Evolutionary conservation across 2,113 vertebrate species (phyloP).

Genomic region (Melozone crissalis): DNA sequence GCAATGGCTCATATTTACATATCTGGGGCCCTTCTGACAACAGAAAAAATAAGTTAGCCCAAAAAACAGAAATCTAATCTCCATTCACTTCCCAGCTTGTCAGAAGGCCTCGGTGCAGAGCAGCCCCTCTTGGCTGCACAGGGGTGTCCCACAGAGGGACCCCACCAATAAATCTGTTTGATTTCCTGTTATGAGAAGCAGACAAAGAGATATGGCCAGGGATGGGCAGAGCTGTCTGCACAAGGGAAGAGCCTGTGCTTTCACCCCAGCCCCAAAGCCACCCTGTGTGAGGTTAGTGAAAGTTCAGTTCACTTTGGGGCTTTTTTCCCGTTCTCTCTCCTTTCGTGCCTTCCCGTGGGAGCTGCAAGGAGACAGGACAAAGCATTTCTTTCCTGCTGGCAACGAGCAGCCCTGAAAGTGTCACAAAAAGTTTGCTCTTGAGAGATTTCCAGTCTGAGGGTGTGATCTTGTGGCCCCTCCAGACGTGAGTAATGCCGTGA

Average conservation of each 20-base stretch:
- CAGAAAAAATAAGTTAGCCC: constrained; percentile 43
- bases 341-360: constrained; percentile 2
- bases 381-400: constrained; percentile 42
- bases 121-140: constrained; percentile 27
- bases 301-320: constrained; percentile 53
- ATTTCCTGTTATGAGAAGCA: constrained; percentile 68
- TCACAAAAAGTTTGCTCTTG: not conserved
- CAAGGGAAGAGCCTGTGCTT: constrained; percentile 44
- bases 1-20: constrained; percentile 54
- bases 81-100: constrained; percentile 53
- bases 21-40: constrained; percentile 51
- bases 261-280: constrained; percentile 43
- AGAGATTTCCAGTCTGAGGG: constrained; percentile 5
- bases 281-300: constrained; percentile 8
- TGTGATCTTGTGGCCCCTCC: constrained; percentile 13
- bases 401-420: constrained; percentile 7
- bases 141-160: constrained; percentile 36
- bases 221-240: constrained; percentile 60
- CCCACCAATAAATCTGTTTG: constrained; percentile 56
- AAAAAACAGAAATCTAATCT: constrained; percentile 53
- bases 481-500: not conserved
- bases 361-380: constrained; percentile 41
- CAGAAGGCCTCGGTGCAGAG: not conserved
- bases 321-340: constrained; percentile 11
- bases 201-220: constrained; percentile 14